These are phyloP conservation scores for Burhinus oedicnemus DNA, from an alignment of 2,113 vertebrate genomes.

Conservation along the genomic window DNA sequence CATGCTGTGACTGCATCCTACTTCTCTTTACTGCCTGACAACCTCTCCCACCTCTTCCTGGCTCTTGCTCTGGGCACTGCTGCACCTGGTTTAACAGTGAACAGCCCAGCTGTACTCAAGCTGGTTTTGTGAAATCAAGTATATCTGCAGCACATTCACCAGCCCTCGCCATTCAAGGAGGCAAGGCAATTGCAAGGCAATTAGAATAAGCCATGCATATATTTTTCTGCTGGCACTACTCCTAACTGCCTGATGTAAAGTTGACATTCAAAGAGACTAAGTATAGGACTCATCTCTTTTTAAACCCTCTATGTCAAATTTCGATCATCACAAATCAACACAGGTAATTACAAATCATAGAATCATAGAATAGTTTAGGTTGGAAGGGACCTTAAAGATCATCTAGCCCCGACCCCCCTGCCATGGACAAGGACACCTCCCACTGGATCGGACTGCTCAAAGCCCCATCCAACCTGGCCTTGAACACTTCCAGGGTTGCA, in stretches of 20 bases:
- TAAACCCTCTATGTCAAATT: background rate
- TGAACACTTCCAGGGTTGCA: too few relatives aligned
- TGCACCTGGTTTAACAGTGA: background rate
- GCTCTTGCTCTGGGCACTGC: background rate
- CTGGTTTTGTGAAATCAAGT: background rate
- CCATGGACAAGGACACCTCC: too few relatives aligned
- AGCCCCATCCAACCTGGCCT: too few relatives aligned
- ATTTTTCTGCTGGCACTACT: background rate
- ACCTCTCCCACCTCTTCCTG: background rate
- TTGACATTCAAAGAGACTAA: background rate
- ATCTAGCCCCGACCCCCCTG: too few relatives aligned
- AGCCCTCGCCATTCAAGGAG: background rate
- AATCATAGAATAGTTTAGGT: too few relatives aligned
- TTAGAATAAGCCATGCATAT: background rate
- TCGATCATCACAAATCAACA: background rate
- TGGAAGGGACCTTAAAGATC: too few relatives aligned
- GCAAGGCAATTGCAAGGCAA: background rate
- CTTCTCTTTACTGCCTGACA: background rate
- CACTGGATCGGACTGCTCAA: too few relatives aligned
- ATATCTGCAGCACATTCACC: background rate
- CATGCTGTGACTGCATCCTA: background rate
- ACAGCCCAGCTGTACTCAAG: background rate
- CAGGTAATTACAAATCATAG: background rate
- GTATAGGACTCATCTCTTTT: background rate
- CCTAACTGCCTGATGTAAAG: background rate